Percentiles rank a stretch among this genome's conserved stretches.
phyloP scores from a whole-genome alignment of 2,113 vertebrate species.

The Gymnogyps californianus region DNA sequence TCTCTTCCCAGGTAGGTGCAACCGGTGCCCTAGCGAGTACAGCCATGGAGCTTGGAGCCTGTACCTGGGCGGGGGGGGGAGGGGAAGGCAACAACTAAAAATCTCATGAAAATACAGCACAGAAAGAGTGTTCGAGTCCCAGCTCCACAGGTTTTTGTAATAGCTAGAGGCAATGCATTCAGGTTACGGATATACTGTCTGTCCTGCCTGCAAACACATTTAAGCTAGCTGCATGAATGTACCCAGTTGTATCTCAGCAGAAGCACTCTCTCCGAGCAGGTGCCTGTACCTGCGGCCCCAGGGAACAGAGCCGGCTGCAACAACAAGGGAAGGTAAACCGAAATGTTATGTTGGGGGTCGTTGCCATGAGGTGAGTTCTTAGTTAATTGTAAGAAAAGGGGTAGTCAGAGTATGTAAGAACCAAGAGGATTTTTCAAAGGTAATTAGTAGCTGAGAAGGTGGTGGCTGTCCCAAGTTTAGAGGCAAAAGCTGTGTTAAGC shows the following conservation, averaged over 20 bases:
- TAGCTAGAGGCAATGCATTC: neutral
- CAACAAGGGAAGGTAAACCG: neutral
- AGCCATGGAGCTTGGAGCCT: neutral
- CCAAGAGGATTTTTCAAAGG: neutral
- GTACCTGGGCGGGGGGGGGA: fast-evolving
- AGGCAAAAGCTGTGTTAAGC: neutral
- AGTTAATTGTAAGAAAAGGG: neutral
- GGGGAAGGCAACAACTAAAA: neutral
- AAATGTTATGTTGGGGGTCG: neutral
- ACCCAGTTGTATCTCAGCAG: neutral
- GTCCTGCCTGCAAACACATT: neutral
- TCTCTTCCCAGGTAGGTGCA: neutral
- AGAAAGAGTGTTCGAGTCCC: neutral
- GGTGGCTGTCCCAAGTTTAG: neutral
- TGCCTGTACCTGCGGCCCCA: neutral
- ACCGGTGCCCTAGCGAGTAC: neutral
- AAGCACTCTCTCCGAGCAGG: neutral
- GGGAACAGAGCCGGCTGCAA: neutral
- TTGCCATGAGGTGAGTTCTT: neutral
- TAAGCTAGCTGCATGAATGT: fast-evolving
- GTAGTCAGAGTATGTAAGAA: neutral
- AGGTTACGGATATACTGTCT: no score
- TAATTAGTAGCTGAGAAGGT: neutral
- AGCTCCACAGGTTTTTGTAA: neutral
- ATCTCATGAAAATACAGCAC: neutral